Base-by-base conservation (phyloP, 2,888 invertebrate genomes). In the Euphydryas editha region DNA sequence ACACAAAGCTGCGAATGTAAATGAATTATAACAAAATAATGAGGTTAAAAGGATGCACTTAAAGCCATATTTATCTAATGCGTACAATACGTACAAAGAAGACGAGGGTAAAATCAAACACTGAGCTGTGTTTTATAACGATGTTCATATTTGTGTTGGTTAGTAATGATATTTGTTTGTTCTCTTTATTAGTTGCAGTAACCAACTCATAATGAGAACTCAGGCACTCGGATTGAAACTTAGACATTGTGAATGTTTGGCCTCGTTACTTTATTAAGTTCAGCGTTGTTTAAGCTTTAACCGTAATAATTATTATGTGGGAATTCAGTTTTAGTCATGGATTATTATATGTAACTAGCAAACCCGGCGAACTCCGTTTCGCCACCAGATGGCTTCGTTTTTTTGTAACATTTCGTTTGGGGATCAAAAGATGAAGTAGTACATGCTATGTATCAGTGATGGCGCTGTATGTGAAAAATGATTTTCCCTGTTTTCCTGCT, bases 121-220 rank as follows among this genome's bases (percentile, higher is more conserved):
- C 21, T 24, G 6, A 15, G n/a, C 49, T 24, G 49, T 51, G 15
- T 51, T 15, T 51, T 51, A 21, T 24, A 51, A 21, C 49, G 49
- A 24, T 51, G 49, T 51, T 51, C 24, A 24, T 51, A 51, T 51
- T 51, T 51, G 24, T 51, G 24, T 51, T 51, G 7, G 15, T 8
- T 21, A 15, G 49, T 51, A 24, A 51, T 24, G 49, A 49, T 49
- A 49, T 49, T 51, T 51, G 24, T 24, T 51, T n/a, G n/a, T n/a
- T n/a, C n/a, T n/a, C n/a, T n/a, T n/a, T n/a, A n/a, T n/a, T n/a
- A n/a, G n/a, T n/a, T n/a, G n/a, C n/a, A n/a, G n/a, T n/a, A n/a
- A n/a, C 21, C 49, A 51, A 24, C 21, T 51, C 49, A n/a, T 51
- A 51, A 51, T 51, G 49, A 51, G 24, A 24, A 21, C 49, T 21